Evolutionary conservation across 2,888 invertebrate genomes (phyloP).

Genomic region (Scaeva pyrastri): DNA sequence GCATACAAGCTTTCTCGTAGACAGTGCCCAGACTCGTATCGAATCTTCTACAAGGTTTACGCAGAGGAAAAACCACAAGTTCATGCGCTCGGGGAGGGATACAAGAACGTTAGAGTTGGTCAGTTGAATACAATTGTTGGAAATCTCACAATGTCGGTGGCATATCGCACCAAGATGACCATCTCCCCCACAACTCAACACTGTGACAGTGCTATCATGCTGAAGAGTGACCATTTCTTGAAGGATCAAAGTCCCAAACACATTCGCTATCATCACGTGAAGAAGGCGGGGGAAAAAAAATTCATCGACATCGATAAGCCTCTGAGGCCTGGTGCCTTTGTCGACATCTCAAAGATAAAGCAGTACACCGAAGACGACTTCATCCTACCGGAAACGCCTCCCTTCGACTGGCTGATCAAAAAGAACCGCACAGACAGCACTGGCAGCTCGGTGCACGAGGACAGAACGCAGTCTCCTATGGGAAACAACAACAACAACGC

Average conservation of each 20-base stretch:
- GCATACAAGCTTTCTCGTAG: conserved; percentile 96
- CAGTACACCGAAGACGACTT: conserved; percentile 86
- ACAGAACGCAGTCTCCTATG: conserved; percentile 52
- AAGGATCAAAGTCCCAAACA: conserved; percentile 89
- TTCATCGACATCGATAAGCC: conserved; percentile 89
- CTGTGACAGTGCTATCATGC: conserved; percentile 89
- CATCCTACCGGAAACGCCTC: conserved; percentile 87
- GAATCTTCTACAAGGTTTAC: conserved; percentile 94
- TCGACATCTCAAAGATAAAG: conserved; percentile 87
- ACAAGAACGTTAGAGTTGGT: conserved; percentile 92
- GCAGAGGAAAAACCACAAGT: conserved; percentile 90
- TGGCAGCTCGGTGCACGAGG: conserved; percentile 62
- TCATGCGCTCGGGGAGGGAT: conserved; percentile 91
- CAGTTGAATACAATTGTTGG: conserved; percentile 95
- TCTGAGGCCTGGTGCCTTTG: conserved; percentile 91
- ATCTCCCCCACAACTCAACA: conserved; percentile 91
- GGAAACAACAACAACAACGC: conserved; percentile 76
- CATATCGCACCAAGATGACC: conserved; percentile 96
- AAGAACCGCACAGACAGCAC: conserved; percentile 80
- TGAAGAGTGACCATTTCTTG: conserved; percentile 96
- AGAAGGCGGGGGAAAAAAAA: conserved; percentile 87
- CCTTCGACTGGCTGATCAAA: conserved; percentile 86
- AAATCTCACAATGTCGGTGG: conserved; percentile 91
- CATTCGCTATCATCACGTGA: conserved; percentile 84
- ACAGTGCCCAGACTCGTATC: conserved; percentile 94